Conservation (phyloP, 2,113 vertebrate genomes). For the Athene noctua region DNA sequence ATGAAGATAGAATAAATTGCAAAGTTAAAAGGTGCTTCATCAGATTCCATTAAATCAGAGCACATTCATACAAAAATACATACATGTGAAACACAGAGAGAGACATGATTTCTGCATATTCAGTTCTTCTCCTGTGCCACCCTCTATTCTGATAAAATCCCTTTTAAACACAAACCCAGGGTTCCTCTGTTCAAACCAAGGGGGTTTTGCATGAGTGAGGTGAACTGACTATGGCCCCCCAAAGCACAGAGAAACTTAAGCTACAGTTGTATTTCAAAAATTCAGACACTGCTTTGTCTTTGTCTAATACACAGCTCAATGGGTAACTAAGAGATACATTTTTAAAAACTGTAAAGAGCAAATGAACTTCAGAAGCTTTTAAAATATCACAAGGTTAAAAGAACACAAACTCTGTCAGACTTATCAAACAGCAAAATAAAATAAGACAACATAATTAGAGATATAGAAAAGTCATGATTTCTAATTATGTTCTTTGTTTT, state of each 20-base stretch:
- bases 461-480: not conserved
- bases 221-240: rapidly evolving
- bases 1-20: conserved; percentile 77
- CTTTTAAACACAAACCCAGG: not conserved
- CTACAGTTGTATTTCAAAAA: not conserved
- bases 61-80: conserved; percentile 48
- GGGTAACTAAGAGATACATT: not conserved
- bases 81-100: not conserved
- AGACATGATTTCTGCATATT: not conserved
- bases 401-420: not conserved
- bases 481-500: not conserved
- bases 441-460: not conserved
- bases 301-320: not conserved
- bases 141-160: not conserved
- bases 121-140: not conserved
- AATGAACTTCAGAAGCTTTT: not conserved
- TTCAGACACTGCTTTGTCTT: not conserved
- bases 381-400: not conserved
- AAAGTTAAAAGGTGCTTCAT: conserved; percentile 78
- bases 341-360: not conserved
- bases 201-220: not conserved
- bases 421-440: not conserved
- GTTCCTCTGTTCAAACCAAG: not conserved
- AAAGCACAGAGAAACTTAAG: not conserved
- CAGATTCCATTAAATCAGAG: conserved; percentile 73